Evolutionary conservation across 2,888 invertebrate species (phyloP).

Genomic region (Cantharis nigra): DNA sequence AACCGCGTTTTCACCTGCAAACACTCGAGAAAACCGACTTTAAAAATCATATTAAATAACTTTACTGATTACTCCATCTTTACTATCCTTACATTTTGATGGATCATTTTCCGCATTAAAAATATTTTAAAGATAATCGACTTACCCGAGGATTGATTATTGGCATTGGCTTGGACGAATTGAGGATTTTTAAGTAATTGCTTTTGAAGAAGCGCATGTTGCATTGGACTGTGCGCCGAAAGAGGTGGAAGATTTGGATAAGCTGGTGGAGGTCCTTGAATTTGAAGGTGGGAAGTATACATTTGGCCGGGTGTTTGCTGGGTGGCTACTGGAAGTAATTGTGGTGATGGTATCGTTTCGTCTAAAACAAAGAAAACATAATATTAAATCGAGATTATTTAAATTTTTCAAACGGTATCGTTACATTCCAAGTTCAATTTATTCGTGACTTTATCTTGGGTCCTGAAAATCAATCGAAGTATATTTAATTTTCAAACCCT

Average conservation of each 20-base stretch:
- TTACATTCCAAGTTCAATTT: not conserved
- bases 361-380: conserved; percentile 49
- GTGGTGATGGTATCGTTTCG: conserved; percentile 57
- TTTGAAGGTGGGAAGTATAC: conserved; percentile 40
- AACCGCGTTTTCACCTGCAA: no score
- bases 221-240: conserved; percentile 46
- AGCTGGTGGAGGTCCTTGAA: conserved; percentile 54
- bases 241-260: conserved; percentile 54
- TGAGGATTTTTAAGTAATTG: conserved; percentile 63
- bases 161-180: conserved; percentile 57
- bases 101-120: no score
- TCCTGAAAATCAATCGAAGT: not conserved
- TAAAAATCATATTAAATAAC: no score
- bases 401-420: no score
- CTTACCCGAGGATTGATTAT: conserved; percentile 59
- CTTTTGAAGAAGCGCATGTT: conserved; percentile 57
- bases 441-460: not conserved
- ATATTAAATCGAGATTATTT: not conserved
- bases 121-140: conserved; percentile 29
- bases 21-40: no score
- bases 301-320: conserved; percentile 37
- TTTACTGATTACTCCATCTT: no score
- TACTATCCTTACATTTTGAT: no score
- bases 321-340: conserved; percentile 49
- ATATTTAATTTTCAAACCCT: not conserved